phyloP scores from a whole-genome alignment of 1,140 invertebrate genomes.

The Euglossa dilemma region DNA sequence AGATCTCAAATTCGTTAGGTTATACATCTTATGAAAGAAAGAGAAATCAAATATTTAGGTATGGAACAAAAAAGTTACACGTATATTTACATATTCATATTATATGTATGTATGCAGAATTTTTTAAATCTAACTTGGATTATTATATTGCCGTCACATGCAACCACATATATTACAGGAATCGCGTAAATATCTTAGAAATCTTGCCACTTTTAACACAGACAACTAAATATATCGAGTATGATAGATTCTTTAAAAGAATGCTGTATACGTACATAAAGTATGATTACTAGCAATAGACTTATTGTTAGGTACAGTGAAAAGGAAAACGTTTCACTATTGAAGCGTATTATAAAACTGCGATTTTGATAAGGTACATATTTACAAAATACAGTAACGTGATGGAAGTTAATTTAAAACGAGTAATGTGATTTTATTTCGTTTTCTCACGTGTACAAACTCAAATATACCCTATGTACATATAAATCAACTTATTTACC shows the following conservation, averaged over 20 bases:
- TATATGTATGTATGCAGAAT: neutral
- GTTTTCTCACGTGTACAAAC: conserved; percentile 29
- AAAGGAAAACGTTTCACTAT: conserved; percentile 28
- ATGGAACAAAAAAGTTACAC: conserved; percentile 8
- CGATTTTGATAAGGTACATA: conserved; percentile 50
- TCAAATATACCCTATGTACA: conserved; percentile 39
- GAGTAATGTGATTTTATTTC: conserved; percentile 57
- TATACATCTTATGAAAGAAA: conserved; percentile 13
- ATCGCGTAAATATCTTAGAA: neutral
- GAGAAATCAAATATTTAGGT: conserved; percentile 34
- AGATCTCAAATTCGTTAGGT: conserved; percentile 71
- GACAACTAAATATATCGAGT: neutral
- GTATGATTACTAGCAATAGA: neutral
- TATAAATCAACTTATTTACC: conserved; percentile 40
- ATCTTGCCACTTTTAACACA: neutral
- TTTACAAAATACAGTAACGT: neutral
- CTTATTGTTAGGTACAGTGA: neutral
- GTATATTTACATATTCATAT: neutral
- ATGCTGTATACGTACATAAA: conserved; percentile 6
- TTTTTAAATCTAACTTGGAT: neutral
- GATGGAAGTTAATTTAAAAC: conserved; percentile 41
- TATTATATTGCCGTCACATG: neutral
- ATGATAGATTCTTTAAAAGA: neutral
- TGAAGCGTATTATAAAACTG: conserved; percentile 49
- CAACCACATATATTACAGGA: neutral